These are phyloP conservation scores for Ptychochromis oligacanthus DNA, from an alignment of 2,113 vertebrate species.

Conservation along the genomic window DNA sequence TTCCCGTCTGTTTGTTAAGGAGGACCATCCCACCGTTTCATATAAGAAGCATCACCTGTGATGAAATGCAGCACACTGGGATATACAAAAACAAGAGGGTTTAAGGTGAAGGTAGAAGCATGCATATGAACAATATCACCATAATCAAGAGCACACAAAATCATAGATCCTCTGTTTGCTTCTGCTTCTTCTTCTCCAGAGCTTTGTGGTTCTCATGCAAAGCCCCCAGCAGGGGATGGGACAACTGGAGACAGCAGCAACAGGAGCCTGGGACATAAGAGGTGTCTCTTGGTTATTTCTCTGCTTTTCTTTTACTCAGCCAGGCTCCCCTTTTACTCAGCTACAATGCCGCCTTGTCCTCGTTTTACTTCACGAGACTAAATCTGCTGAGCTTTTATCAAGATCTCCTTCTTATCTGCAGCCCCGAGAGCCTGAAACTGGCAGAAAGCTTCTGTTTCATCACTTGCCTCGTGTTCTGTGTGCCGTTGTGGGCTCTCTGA, in stretches of 20 bases:
- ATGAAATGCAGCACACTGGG: not conserved
- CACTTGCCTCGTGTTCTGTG: not conserved
- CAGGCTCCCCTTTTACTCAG: too few species aligned
- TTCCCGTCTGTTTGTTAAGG: not conserved
- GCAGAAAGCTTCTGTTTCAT: not conserved
- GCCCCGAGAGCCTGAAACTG: not conserved
- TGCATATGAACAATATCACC: not conserved
- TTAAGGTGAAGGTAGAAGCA: not conserved
- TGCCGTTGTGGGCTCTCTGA: not conserved
- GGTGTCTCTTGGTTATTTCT: not conserved
- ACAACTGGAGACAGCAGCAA: not conserved
- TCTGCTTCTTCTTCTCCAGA: not conserved
- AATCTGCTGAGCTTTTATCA: conserved; percentile 1
- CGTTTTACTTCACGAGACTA: not conserved
- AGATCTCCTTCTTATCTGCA: conserved; percentile 10
- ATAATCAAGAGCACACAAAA: not conserved
- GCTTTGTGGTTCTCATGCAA: not conserved
- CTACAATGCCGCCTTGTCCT: not conserved
- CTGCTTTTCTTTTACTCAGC: not conserved
- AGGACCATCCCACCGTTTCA: not conserved
- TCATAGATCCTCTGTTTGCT: not conserved
- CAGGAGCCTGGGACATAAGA: conserved; percentile 2
- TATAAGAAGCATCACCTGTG: not conserved
- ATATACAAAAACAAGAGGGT: not conserved
- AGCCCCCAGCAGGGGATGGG: conserved; percentile 20